Conservation (phyloP, 1,140 invertebrate species). For the Micrasema minimum region DNA sequence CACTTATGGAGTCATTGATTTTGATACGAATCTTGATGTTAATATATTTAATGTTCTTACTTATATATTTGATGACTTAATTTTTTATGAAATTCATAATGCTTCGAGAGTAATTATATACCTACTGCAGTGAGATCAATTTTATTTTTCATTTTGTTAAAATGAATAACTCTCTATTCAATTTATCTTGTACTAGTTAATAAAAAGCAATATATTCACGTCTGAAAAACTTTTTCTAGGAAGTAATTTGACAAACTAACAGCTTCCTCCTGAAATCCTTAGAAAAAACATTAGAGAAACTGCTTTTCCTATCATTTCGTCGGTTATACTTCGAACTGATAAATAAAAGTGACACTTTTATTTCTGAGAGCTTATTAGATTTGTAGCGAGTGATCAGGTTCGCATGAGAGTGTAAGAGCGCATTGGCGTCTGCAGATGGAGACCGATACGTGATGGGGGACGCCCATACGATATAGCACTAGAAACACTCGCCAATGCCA, state of each 20-base stretch:
- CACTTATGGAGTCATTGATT: no score
- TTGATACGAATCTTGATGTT: no score
- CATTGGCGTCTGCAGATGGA: conserved; percentile 28
- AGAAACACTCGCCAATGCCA: conserved; percentile 37
- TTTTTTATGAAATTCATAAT: no score
- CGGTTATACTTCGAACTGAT: conserved; percentile 15
- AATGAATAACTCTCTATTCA: no score
- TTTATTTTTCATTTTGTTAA: no score
- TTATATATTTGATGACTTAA: no score
- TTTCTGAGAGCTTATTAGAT: conserved; percentile 24
- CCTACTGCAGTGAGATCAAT: no score
- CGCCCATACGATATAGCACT: conserved; percentile 28
- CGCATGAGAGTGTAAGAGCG: neutral
- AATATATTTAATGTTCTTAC: no score
- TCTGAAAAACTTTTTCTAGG: conserved; percentile 7
- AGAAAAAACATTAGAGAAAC: conserved; percentile 13
- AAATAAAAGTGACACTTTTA: conserved; percentile 27
- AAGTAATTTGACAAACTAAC: neutral
- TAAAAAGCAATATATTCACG: no score
- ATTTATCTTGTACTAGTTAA: no score
- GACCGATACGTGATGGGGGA: conserved; percentile 9
- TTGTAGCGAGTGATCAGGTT: conserved; percentile 9
- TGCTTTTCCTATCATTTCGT: conserved; percentile 8
- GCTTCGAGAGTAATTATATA: no score
- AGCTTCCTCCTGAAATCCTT: conserved; percentile 13